Evolutionary conservation across 2,113 vertebrate species (phyloP).

Genomic region (Aphyosemion australe): DNA sequence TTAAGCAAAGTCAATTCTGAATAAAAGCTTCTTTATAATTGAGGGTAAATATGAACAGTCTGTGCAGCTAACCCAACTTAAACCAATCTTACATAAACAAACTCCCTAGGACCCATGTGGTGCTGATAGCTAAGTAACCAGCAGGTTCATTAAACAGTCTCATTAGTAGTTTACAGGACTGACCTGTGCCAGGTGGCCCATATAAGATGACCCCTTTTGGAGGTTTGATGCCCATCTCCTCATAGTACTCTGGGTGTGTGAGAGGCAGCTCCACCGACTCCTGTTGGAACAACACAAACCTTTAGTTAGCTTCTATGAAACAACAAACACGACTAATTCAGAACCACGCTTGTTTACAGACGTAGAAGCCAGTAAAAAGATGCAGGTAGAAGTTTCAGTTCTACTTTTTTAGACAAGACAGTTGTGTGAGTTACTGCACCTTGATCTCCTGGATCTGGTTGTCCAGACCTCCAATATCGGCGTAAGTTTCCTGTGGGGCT

Average conservation of each 20-base stretch:
- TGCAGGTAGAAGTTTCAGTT: background rate
- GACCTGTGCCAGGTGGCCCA: conserved; percentile 95
- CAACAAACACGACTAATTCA: background rate
- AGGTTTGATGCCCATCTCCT: conserved; percentile 99
- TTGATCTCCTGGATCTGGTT: conserved; percentile 99
- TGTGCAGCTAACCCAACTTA: too few species aligned
- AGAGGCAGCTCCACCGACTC: conserved; percentile 98
- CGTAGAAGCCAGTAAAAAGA: background rate
- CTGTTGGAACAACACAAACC: conserved; percentile 64
- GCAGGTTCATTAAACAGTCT: too few species aligned
- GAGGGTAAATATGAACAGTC: too few species aligned
- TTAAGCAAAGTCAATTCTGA: too few species aligned
- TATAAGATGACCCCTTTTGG: conserved; percentile 98
- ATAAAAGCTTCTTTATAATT: too few species aligned
- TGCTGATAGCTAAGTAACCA: too few species aligned
- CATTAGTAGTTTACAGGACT: background rate
- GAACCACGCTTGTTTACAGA: background rate
- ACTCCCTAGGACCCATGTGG: too few species aligned
- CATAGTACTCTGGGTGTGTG: conserved; percentile 97
- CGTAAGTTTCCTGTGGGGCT: conserved; percentile 96
- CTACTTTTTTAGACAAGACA: too few species aligned
- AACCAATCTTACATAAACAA: too few species aligned
- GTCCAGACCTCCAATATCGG: conserved; percentile 96
- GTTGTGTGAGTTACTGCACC: conserved; percentile 60
- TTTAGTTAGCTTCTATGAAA: background rate